Percentiles rank a stretch among this genome's conserved stretches.
These are phyloP conservation scores for Drosophila santomea DNA, from an alignment of 1,140 invertebrate species.

Conservation along the genomic window DNA sequence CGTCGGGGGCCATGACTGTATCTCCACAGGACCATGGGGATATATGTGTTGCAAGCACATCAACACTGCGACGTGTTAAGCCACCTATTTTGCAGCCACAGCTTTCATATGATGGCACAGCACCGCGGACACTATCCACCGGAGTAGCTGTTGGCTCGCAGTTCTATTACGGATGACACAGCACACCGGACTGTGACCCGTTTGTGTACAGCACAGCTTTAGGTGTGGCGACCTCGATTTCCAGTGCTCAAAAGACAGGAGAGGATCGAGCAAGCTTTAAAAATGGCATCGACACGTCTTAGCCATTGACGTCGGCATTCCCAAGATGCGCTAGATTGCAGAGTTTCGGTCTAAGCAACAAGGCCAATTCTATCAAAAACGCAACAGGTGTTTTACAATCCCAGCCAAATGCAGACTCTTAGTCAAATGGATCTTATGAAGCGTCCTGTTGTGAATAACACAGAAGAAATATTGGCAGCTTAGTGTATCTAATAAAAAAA, in stretches of 20 bases:
- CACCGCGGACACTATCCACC: conserved; percentile 77
- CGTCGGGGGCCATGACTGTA: conserved; percentile 43
- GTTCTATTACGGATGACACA: conserved; percentile 83
- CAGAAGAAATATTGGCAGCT: too few relatives aligned
- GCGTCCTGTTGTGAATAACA: too few relatives aligned
- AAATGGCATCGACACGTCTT: conserved; percentile 22
- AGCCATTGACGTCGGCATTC: conserved; percentile 14
- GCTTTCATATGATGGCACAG: conserved; percentile 78
- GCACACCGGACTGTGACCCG: conserved; percentile 51
- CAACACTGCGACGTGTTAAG: conserved; percentile 65
- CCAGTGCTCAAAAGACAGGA: not conserved
- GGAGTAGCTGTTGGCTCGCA: conserved; percentile 76
- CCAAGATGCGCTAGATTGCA: conserved; percentile 1
- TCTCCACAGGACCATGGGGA: conserved; percentile 42
- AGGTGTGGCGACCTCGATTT: conserved; percentile 6
- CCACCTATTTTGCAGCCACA: conserved; percentile 62
- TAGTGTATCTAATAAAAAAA: too few relatives aligned
- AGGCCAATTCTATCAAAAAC: too few relatives aligned
- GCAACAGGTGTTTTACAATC: too few relatives aligned
- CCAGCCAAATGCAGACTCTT: too few relatives aligned
- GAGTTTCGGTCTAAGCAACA: conserved; percentile 7
- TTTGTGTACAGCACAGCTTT: conserved; percentile 50
- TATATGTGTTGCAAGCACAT: conserved; percentile 29
- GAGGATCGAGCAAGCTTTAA: not conserved
- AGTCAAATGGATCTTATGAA: too few relatives aligned